Base-by-base conservation (phyloP, 2,888 invertebrate genomes). In the Cepaea hortensis region DNA sequence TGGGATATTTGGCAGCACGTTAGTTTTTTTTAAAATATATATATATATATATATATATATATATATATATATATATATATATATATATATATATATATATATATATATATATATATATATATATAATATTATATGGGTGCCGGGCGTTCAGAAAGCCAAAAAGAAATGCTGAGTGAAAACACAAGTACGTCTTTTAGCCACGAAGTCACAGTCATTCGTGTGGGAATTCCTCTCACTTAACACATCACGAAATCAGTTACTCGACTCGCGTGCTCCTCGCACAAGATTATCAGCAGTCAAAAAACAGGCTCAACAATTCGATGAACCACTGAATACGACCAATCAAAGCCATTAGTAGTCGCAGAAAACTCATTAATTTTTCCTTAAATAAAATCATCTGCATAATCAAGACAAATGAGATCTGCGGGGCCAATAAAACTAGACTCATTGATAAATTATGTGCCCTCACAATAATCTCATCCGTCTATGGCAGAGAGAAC, bases 391-490 rank as follows among this genome's bases (percentile, higher is more conserved):
- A 68, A 85, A 81, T 61, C 81, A 81, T 85, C 81, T 73, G 81
- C 81, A 85, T 85, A 81, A 85, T 80, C 11, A 81, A 80, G 85
- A 81, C 85, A 85, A 81, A 85, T 81, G 85, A 77, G 85, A 85
- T 85, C 85, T 81, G 77, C 5, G 76, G 83, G 81, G 46, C 61
- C 62, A 85, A 81, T 81, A 85, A 85, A 81, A 55, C 35, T 62
- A 81, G 73, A 81, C 73, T 85, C 62, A 7, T 50, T 68, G 85
- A 70, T 73, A 81, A 85, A 85, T 85, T 85, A 85, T 85, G 81
- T 85, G 81, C 46, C 81, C 73, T 79, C 65, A 35, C 85, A n/a
- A 85, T 80, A 79, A 79, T 85, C 50, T 68, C 48, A 18, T 4
- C 76, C 5, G 55, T 61, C 85, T 62, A 72, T 85, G 77, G 48